Base-by-base conservation (phyloP, 2,797 vertebrate species). In the Helicolenus hilgendorfi region DNA sequence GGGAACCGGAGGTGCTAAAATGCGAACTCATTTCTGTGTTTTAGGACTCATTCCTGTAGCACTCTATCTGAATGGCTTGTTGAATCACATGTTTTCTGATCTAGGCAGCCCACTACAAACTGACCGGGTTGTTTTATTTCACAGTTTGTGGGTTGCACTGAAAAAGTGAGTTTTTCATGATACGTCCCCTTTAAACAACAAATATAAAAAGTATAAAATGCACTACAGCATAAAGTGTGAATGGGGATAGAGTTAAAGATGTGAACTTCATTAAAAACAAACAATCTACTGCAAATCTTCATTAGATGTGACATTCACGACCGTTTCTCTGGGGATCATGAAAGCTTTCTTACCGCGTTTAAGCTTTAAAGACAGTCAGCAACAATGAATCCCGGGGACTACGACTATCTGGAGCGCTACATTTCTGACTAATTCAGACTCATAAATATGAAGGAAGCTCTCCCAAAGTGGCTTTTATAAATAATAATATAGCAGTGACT, bases 361-460 rank as follows among this genome's bases (percentile, higher is more conserved):
- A 72, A 87, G 59, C 27, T 85, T 91, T 80, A 81, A 87, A 74
- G 53, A 70, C 70, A 11, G 36, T 81, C 49, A 56, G 73, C 35
- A 73, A 76, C 78, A 88, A 69, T 87, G 62, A 89, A 71, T 77
- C 64, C 35, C 38, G 18, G 38, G 38, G 64, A 75, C 78, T 77
- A 53, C 18, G 29, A 59, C 68, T 36, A 14, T 81, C 73, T 56
- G 14, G 11, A 81, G 83, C 79, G 62, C 63, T 60, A 74, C 67
- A 69, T 83, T 82, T 93, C 72, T 89, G 84, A 90, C 77, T 89
- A 81, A 94, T 94, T 89, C 79, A 92, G 64, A 58, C 55, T 82
- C 81, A 79, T 91, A 80, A 89, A 81, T 85, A 75, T 38, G 70
- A 83, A 87, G 76, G 36, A 78, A 64, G 63, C 78, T 74, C 41